These are phyloP conservation scores for Microcebus ravelobensis DNA, from an alignment of 2,113 vertebrate genomes.

Conservation along the genomic window DNA sequence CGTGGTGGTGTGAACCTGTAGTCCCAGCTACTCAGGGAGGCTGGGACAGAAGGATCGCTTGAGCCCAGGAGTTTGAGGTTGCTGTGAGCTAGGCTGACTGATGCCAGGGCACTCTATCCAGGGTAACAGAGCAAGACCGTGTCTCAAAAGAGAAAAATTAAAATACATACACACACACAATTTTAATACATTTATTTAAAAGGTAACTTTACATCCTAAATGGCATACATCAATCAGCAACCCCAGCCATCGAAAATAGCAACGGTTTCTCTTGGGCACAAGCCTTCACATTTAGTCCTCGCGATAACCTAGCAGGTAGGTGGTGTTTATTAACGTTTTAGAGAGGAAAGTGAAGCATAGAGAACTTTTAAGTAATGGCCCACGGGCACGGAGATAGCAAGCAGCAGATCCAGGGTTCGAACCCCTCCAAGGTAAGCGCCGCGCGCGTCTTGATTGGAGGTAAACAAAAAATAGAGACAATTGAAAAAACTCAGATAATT, in stretches of 20 bases:
- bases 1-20: no score
- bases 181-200: background rate
- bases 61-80: no score
- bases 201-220: slow-evolving; percentile 1
- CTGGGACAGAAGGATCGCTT: no score
- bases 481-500: background rate
- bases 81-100: no score
- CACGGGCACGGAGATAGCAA: background rate
- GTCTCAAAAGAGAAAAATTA: no score
- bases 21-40: no score
- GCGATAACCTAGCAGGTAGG: background rate
- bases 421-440: background rate
- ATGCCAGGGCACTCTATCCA: no score
- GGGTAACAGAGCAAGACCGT: no score
- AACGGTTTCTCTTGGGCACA: background rate
- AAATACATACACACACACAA: no score
- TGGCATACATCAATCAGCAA: background rate
- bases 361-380: background rate
- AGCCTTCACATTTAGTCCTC: background rate
- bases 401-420: background rate
- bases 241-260: background rate
- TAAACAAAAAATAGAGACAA: background rate
- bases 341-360: background rate
- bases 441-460: background rate
- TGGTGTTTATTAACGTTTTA: background rate